Conservation (phyloP, 2,797 vertebrate genomes). For the Chelonia mydas region DNA sequence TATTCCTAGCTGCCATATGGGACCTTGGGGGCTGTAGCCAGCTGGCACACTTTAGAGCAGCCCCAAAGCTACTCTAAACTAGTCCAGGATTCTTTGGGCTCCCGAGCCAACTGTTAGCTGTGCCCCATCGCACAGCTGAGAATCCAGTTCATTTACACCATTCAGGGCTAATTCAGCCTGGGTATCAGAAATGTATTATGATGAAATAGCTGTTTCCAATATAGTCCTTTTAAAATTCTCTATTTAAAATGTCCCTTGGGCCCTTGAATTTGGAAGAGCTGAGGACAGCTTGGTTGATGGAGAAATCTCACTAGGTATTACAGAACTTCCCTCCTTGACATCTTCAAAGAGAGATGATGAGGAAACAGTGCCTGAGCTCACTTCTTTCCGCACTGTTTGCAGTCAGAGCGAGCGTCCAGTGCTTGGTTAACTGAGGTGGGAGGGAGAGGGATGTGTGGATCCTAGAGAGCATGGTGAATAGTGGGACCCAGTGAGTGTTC, state of each 20-base stretch:
- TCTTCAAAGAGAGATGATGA: not conserved
- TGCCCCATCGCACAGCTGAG: not conserved
- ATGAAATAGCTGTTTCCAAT: not conserved
- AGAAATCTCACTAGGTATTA: not conserved
- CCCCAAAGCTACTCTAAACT: not conserved
- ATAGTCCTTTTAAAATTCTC: not conserved
- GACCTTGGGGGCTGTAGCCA: not conserved
- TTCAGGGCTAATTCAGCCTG: not conserved
- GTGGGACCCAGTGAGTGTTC: no score
- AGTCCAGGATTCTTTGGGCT: not conserved
- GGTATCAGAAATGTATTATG: not conserved
- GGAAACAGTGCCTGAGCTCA: not conserved
- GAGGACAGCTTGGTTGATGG: not conserved
- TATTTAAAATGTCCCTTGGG: not conserved
- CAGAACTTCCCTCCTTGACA: not conserved
- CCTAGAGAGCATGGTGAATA: no score
- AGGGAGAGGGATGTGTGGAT: no score
- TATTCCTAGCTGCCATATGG: not conserved
- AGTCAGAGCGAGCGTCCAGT: not conserved
- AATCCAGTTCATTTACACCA: not conserved
- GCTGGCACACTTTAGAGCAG: not conserved
- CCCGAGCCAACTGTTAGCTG: not conserved
- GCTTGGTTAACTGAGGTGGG: not conserved
- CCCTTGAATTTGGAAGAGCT: not conserved
- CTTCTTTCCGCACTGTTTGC: not conserved